Conservation (phyloP, 2,797 vertebrate genomes). For the Vireo griseus region DNA sequence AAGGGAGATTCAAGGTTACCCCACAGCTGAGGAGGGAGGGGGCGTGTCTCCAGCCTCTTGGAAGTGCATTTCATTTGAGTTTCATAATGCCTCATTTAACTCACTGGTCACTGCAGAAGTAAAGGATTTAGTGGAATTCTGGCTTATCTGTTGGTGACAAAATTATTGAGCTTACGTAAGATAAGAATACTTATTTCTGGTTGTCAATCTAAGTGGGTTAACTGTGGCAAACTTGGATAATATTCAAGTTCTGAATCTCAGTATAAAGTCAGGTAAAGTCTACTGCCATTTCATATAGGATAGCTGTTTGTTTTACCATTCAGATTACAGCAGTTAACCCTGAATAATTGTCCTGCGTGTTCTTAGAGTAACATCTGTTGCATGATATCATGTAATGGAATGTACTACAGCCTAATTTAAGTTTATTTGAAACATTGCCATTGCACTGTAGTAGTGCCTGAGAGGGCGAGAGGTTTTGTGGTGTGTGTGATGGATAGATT, state of each 20-base stretch:
- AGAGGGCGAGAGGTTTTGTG: not conserved
- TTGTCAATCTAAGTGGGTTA: not conserved
- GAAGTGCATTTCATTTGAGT: not conserved
- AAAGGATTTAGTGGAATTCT: not conserved
- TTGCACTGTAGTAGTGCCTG: conserved; percentile 2
- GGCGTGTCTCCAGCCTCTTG: not conserved
- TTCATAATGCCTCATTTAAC: not conserved
- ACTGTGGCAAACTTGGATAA: not conserved
- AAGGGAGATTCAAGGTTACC: not conserved
- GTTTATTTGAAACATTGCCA: conserved; percentile 46
- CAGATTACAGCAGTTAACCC: not conserved
- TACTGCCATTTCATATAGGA: not conserved
- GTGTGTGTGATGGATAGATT: not conserved
- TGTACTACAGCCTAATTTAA: conserved; percentile 19
- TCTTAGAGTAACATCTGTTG: conserved; percentile 52
- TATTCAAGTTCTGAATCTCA: not conserved
- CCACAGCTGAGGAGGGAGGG: not conserved
- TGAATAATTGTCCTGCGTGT: conserved; percentile 26
- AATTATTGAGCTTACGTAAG: not conserved
- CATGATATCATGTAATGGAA: conserved; percentile 47
- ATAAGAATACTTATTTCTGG: not conserved
- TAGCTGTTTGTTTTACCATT: not conserved
- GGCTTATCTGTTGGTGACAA: not conserved
- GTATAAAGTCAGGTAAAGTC: not conserved
- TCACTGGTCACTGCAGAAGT: not conserved